Base-by-base conservation (phyloP, 2,888 invertebrate species). In the Tiliacea aurago region DNA sequence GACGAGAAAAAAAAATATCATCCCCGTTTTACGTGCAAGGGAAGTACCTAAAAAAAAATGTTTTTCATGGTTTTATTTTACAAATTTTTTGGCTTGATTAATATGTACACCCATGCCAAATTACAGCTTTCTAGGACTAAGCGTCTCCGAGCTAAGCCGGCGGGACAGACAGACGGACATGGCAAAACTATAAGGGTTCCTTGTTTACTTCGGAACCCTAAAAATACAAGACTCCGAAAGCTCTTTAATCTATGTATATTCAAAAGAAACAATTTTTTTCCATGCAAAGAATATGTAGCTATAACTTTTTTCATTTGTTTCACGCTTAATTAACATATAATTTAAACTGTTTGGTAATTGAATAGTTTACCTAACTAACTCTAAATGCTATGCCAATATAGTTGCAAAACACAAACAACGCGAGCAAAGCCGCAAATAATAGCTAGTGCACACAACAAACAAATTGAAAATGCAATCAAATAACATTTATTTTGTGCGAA, bases 381-480 rank as follows among this genome's bases (percentile, higher is more conserved):
- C n/a, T 77, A 61, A 77, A 51, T 61, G 9, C 7, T 68, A 23
- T 53, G 2, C 23, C 28, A 55, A 55, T 78, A 58, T 47, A 20
- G 23, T 55, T 55, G 20, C n/a, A 47, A 68, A 75, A 70, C 37
- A 61, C 76, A 78, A 78, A 76, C 62, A 70, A 9, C 9, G 13
- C 1, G 45, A 23, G 33, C 10, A 55, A 43, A 78, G 20, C 47
- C 51, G 7, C 51, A 59, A 51, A 51, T 56, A 62, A 70, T n/a
- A 5, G 37, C 58, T 41, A 72, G 63, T 64, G 67, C 63, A 76
- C 41, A 79, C 43, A 58, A 53, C 41, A 45, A 71, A 63, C 51
- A 56, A 53, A 53, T 41, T 79, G 45, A 53, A 41, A 79, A 43
- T 63, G 79, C 56, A 63, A 71, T 58, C 15, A 70, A 79, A 37